Evolutionary conservation across 1,140 invertebrate species (phyloP), one percentile per base, ranked within the genome.

Genomic region (Drosophila nigromelanica): DNA sequence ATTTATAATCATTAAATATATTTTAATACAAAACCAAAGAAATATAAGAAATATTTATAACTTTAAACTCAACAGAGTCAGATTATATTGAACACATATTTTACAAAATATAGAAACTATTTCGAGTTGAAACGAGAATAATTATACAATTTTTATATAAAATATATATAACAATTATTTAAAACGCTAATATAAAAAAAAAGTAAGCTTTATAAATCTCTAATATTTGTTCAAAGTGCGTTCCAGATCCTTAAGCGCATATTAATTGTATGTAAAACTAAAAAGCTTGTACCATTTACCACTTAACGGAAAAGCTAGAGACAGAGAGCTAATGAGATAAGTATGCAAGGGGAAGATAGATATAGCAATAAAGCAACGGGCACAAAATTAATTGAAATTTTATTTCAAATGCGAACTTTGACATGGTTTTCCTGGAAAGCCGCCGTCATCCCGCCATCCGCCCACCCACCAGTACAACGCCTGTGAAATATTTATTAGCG

Each of bases 341-440:
- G 39, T 12, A 10, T 33, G 14, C 5, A 27, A 27, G 27, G 27
- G 27, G 5, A 5, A 27, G 27, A 27, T 27, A 27, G 4, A 27
- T 27, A 48, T 14, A 7, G 61, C 8, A 18, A 47, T 45, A 63
- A 52, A 55, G 66, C 66, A 74, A 56, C 42, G 52, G 37, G 33
- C 40, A 72, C 52, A 74, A 77, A 76, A 78, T 78, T 70, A 86
- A 86, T 86, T 86, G 69, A 71, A 80, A 80, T 76, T 80, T 68
- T 78, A 76, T 76, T 80, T 86, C 69, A 79, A 85, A 73, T 78
- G 71, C 71, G 77, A 80, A 77, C 77, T 77, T 62, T 71, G 80
- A 66, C 76, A 77, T 76, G 76, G 64, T 70, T 82, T 82, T 70
- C 68, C 52, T 78, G 62, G 75, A 82, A 82, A 71, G 50, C 21